A percentile compares a stretch with the other conserved stretches of the same genome.
These are phyloP conservation scores for Dolichoris vasculosae DNA, from an alignment of 1,140 invertebrate species.

Conservation along the genomic window DNA sequence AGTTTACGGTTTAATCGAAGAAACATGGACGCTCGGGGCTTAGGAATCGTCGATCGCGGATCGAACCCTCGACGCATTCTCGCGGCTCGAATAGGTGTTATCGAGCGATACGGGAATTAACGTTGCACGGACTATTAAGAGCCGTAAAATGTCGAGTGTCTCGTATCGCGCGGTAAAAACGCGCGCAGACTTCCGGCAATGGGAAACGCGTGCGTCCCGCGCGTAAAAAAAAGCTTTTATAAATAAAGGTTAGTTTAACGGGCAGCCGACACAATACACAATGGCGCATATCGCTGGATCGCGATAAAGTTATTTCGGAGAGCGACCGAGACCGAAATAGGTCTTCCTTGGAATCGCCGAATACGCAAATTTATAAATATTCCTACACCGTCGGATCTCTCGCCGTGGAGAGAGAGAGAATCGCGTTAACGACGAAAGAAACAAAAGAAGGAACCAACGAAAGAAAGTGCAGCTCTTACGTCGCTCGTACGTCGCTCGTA, in stretches of 20 bases:
- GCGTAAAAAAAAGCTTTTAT: too few species aligned
- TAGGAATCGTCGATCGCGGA: background rate
- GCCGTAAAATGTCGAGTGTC: background rate
- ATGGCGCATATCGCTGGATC: background rate
- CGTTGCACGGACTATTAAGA: background rate
- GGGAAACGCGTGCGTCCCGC: too few species aligned
- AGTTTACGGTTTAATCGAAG: background rate
- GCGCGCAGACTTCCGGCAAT: too few species aligned
- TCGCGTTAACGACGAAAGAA: background rate
- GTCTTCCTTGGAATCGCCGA: background rate
- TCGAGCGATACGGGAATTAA: background rate
- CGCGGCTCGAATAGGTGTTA: background rate
- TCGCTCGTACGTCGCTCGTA: too few species aligned
- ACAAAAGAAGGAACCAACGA: background rate
- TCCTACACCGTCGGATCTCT: background rate
- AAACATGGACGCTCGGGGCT: background rate
- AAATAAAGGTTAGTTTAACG: too few species aligned
- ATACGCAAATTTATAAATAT: conserved; percentile 6
- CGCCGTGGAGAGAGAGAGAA: background rate
- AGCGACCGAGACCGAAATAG: conserved; percentile 1
- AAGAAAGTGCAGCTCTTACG: background rate
- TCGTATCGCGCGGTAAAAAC: background rate
- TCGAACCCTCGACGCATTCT: background rate
- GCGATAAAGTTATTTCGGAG: conserved; percentile 16
- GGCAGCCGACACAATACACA: too few species aligned